Conservation (phyloP, 2,113 vertebrate species). For the Acanthochromis polyacanthus region DNA sequence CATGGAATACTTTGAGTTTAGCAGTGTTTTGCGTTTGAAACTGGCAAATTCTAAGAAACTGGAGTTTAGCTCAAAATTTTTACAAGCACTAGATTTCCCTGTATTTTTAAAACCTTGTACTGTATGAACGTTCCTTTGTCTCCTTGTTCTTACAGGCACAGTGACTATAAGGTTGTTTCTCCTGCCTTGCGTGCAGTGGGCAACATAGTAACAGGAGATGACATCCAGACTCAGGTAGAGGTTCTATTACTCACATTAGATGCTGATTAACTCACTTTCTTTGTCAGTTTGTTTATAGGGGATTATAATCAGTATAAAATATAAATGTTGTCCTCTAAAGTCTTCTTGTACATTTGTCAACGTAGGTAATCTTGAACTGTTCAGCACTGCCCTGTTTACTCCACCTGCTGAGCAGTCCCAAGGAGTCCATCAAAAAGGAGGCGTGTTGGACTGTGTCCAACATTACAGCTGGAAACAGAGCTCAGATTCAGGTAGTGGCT, state of each 20-base stretch:
- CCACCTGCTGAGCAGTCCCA: constrained; percentile 96
- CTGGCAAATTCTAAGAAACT: no score
- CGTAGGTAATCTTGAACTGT: constrained; percentile 95
- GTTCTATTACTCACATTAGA: constrained; percentile 81
- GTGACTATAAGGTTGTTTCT: constrained; percentile 97
- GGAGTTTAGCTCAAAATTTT: no score
- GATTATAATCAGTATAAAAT: not conserved
- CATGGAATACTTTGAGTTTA: no score
- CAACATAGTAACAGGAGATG: constrained; percentile 99
- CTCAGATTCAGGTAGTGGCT: constrained; percentile 93
- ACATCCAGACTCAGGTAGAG: constrained; percentile 99
- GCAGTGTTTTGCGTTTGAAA: no score
- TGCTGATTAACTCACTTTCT: no score
- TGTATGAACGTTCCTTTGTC: constrained; percentile 56
- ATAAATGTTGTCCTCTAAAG: not conserved
- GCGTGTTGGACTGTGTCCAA: constrained; percentile 99
- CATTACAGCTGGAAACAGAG: constrained; percentile 97
- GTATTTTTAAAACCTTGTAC: no score
- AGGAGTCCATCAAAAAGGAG: constrained; percentile 98
- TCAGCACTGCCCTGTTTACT: constrained; percentile 97
- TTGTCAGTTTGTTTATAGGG: no score
- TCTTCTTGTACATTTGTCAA: constrained; percentile 9
- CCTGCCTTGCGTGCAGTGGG: constrained; percentile 96
- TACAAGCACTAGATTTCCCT: no score
- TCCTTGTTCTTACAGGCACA: constrained; percentile 89